A percentile compares a stretch with the other conserved stretches of the same genome.
These are phyloP conservation scores for Subacronicta megacephala DNA, from an alignment of 2,888 invertebrate species.

Conservation along the genomic window DNA sequence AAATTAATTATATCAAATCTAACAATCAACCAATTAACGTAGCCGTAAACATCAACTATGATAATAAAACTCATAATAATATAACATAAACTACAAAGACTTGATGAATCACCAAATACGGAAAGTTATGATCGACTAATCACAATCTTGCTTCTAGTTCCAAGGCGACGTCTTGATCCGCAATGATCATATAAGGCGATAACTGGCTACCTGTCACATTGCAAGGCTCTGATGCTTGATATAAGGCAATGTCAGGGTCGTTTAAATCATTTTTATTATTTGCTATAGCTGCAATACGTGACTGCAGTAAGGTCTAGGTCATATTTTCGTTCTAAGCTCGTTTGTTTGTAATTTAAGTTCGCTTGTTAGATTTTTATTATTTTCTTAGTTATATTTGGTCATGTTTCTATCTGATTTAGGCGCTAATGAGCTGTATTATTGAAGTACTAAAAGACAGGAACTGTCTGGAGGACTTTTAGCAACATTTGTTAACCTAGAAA, in stretches of 20 bases:
- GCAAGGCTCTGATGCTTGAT: conserved; percentile 54
- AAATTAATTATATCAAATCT: conserved; percentile 18
- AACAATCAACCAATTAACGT: conserved; percentile 31
- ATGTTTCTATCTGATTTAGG: conserved; percentile 8
- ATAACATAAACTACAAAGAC: conserved; percentile 18
- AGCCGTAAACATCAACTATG: conserved; percentile 21
- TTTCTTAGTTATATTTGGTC: conserved; percentile 28
- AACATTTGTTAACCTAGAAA: conserved; percentile 4
- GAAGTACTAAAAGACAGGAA: conserved; percentile 6
- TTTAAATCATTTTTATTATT: conserved; percentile 45
- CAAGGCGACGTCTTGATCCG: conserved; percentile 55
- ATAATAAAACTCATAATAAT: conserved; percentile 26
- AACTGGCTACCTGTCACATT: conserved; percentile 54
- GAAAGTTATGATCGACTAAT: conserved; percentile 58
- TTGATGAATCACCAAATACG: conserved; percentile 54
- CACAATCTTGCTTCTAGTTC: conserved; percentile 35
- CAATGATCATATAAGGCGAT: conserved; percentile 61
- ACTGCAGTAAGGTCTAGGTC: conserved; percentile 39
- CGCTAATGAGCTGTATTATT: conserved; percentile 17
- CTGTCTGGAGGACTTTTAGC: conserved; percentile 6
- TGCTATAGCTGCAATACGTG: conserved; percentile 20
- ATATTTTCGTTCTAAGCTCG: conserved; percentile 10
- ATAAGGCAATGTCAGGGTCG: conserved; percentile 60
- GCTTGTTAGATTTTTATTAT: conserved; percentile 16
- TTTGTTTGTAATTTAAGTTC: conserved; percentile 27